Evolutionary conservation across 2,888 invertebrate species (phyloP).

Genomic region (Crossocerus cetratus): DNA sequence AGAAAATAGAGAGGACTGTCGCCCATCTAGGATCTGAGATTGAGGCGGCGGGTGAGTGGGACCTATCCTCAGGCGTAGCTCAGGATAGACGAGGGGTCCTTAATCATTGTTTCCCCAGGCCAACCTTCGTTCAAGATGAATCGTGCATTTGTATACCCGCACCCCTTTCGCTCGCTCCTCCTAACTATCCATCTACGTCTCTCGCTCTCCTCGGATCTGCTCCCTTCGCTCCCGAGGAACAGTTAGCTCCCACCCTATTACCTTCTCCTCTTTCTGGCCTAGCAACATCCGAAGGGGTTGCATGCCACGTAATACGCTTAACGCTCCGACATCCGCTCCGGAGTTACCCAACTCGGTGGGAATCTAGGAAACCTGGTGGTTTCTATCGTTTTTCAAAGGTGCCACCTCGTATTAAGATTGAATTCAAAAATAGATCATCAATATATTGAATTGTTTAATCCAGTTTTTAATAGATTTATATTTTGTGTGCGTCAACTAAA

Average conservation of each 20-base stretch:
- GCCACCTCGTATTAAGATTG: too few species aligned
- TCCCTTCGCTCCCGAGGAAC: background rate
- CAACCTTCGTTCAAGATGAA: constrained; percentile 58
- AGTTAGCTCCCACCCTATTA: background rate
- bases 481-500: too few species aligned
- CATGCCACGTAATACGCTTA: constrained; percentile 24
- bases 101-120: constrained; percentile 59
- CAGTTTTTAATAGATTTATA: too few species aligned
- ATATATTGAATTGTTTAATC: too few species aligned
- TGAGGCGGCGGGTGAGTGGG: background rate
- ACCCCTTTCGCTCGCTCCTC: constrained; percentile 54
- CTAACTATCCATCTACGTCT: constrained; percentile 30
- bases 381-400: too few species aligned
- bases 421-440: too few species aligned
- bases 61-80: constrained; percentile 16
- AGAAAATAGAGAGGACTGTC: background rate
- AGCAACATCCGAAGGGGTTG: constrained; percentile 29
- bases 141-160: constrained; percentile 61
- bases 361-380: too few species aligned
- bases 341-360: too few species aligned
- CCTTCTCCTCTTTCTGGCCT: constrained; percentile 19
- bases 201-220: background rate
- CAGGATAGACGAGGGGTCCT: constrained; percentile 59
- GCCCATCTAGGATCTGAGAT: background rate
- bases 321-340: background rate